phyloP scores from a whole-genome alignment of 2,113 vertebrate species.

The Orycteropus afer region DNA sequence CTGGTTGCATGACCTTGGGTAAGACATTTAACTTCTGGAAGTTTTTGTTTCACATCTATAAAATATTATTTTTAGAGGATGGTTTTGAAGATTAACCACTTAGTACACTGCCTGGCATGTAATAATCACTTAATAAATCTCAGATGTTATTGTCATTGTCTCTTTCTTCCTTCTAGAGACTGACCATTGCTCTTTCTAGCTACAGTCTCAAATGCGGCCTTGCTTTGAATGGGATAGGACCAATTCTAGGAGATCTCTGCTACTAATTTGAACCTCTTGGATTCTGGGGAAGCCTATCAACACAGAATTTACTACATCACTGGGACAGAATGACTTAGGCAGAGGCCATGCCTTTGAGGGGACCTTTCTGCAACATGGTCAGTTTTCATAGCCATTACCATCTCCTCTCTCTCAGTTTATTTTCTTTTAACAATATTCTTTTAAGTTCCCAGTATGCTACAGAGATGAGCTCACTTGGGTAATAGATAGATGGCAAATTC shows the following conservation, averaged over 20 bases:
- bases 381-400: not conserved
- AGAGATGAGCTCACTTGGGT: not conserved
- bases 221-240: not conserved
- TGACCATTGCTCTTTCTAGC: not conserved
- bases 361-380: not conserved
- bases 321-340: not conserved
- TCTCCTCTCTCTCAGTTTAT: not conserved
- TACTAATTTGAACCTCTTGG: not conserved
- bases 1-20: not conserved
- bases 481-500: not conserved
- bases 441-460: not conserved
- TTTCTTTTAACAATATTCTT: not conserved
- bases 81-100: slow-evolving; percentile 5
- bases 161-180: not conserved
- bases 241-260: not conserved
- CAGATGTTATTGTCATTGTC: not conserved
- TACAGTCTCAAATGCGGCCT: not conserved
- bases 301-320: not conserved
- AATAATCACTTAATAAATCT: not conserved
- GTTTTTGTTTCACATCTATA: not conserved
- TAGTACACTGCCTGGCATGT: not conserved
- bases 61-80: not conserved
- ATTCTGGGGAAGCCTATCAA: not conserved
- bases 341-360: not conserved
- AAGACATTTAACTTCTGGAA: slow-evolving; percentile 7